Evolutionary conservation across 2,888 invertebrate genomes (phyloP), one percentile per base, ranked within the genome.

Genomic region (Sicus ferrugineus): DNA sequence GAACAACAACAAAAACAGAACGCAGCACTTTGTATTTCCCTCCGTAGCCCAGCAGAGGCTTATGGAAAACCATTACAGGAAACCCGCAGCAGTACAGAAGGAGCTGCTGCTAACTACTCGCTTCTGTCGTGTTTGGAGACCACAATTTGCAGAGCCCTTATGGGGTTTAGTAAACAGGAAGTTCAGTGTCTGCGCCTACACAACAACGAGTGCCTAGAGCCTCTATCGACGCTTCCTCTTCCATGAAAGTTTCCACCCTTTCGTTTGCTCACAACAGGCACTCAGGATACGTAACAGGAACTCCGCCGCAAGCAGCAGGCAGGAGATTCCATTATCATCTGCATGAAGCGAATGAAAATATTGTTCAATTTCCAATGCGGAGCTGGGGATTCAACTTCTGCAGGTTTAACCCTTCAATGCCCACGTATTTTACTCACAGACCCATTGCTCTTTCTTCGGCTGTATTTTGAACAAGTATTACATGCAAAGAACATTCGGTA

Each of bases 291-390:
- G 42, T 38, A 54, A 26, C 59, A 61, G 23, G 23, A 61, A 38
- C 34, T 38, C 2, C 14, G 54, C 4, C 34, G 5, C 5, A 31
- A 56, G 28, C 56, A n/a, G 28, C 14, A 30, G 26, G 42, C 9
- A 11, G 38, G 5, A 38, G 61, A 23, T 62, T 48, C 16, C 28
- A 52, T 48, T 31, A 64, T 30, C 30, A 64, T 50, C 50, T 28
- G 21, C 2, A 64, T 64, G 34, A 64, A 64, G 30, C 50, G 50
- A 54, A 64, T 63, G 63, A 50, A 63, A 63, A 50, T 64, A 50
- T 50, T 52, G 64, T 31, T 50, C 30, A 64, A 50, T 28, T 50
- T 64, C 31, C 64, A 23, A 50, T 64, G 28, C 64, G 64, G 38
- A 50, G 50, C 28, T 61, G 19, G 9, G 46, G n/a, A 46, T 46